Percentiles rank a stretch among this genome's conserved stretches.
Evolutionary conservation across 2,888 invertebrate genomes (phyloP).

Genomic region (Slavum lentiscoides): DNA sequence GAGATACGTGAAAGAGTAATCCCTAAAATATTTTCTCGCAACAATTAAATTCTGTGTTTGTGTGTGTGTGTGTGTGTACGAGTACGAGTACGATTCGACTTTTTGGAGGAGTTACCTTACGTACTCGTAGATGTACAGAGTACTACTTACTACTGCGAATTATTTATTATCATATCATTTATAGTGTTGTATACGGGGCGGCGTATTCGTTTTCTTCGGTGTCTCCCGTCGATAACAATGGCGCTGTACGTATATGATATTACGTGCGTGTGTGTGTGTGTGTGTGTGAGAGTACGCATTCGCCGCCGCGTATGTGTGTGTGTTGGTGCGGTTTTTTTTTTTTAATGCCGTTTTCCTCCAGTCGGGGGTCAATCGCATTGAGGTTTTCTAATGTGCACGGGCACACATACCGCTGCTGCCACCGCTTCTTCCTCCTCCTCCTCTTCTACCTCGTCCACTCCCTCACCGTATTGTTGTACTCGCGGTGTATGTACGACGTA

Average conservation of each 20-base stretch:
- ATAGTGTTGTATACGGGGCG: background rate
- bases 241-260: conserved; percentile 37
- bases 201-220: conserved; percentile 9
- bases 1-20: conserved; percentile 2
- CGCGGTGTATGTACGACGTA: background rate
- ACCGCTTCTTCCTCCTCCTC: no score
- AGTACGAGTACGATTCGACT: background rate
- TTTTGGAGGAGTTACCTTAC: background rate
- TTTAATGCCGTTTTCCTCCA: conserved; percentile 36
- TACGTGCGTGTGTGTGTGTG: background rate
- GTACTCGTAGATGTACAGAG: background rate
- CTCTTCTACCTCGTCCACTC: conserved; percentile 31
- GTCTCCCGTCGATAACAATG: conserved; percentile 39
- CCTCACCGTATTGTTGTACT: conserved; percentile 21
- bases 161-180: conserved; percentile 5
- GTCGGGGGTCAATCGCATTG: conserved; percentile 45
- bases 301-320: background rate
- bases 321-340: conserved; percentile 18
- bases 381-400: conserved; percentile 42
- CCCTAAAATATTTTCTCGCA: conserved; percentile 42
- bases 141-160: background rate
- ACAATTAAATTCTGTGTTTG: conserved; percentile 16
- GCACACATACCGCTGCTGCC: conserved; percentile 1
- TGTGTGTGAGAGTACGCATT: background rate
- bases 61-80: background rate